A percentile compares a stretch with the other conserved stretches of the same genome.
These are phyloP conservation scores for Aricia artaxerxes DNA, from an alignment of 2,888 invertebrate species.

Conservation along the genomic window DNA sequence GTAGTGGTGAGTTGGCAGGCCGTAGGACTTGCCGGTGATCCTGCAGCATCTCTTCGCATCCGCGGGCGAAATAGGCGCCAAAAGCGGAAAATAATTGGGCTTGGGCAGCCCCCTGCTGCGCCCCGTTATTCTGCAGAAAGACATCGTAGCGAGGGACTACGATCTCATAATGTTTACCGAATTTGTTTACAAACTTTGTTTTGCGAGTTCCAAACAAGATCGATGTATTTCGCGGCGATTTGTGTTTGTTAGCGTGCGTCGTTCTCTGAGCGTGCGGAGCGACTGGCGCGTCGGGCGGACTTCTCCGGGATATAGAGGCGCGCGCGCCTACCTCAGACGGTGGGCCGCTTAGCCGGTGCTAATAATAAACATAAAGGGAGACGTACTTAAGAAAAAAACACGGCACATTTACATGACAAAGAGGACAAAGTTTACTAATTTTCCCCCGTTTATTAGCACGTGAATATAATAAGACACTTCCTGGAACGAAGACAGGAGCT, in stretches of 20 bases:
- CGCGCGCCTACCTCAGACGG: conserved; percentile 71
- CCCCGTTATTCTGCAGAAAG: conserved; percentile 90
- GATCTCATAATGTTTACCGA: conserved; percentile 65
- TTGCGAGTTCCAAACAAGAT: conserved; percentile 49
- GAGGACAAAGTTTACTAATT: conserved; percentile 49
- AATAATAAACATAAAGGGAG: conserved; percentile 75
- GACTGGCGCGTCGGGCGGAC: conserved; percentile 58
- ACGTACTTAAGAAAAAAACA: conserved; percentile 64
- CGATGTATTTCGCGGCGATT: conserved; percentile 50
- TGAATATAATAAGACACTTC: conserved; percentile 36
- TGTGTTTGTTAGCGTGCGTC: conserved; percentile 50
- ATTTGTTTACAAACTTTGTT: conserved; percentile 58
- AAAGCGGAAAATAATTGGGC: conserved; percentile 89
- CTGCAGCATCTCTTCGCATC: conserved; percentile 89
- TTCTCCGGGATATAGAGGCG: conserved; percentile 49
- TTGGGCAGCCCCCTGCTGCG: conserved; percentile 89
- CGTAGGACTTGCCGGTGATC: conserved; percentile 88
- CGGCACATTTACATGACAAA: conserved; percentile 69
- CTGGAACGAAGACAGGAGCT: neutral
- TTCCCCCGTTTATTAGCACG: conserved; percentile 25
- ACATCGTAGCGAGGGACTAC: conserved; percentile 71
- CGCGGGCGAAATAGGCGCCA: conserved; percentile 90
- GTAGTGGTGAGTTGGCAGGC: conserved; percentile 87
- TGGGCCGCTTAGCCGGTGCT: conserved; percentile 74
- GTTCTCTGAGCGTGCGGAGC: conserved; percentile 58